Evolutionary conservation across 1,140 invertebrate genomes (phyloP), one percentile per base, ranked within the genome.

Genomic region (Cotesia vestalis): DNA sequence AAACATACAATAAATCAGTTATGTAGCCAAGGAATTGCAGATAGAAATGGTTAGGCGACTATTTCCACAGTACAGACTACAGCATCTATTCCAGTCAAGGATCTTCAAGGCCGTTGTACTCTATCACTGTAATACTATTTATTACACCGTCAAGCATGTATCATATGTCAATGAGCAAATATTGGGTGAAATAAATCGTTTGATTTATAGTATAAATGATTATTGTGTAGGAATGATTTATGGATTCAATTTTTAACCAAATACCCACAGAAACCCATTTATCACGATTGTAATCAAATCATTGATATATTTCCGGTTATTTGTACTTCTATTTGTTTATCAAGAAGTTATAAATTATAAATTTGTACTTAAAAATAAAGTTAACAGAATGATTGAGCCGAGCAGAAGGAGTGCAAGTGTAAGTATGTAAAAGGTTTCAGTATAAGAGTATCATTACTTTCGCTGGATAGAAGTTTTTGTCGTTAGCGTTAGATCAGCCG

Each of bases 51-150:
- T 46, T 46, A 6, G 27, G 27, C 3, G 27, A 27, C 27, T 27
- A 27, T 51, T 51, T 51, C 12, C 46, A 51, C 46, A 51, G 46
- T 27, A 27, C 27, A 27, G 27, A 27, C 1, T 46, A 46, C 40
- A 11, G 17, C 53, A 55, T 55, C 53, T 55, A n/a, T 9, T 55
- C 17, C 11, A 17, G 17, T 67, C 71, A 72, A 72, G 71, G 71
- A 72, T 67, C 71, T 17, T 67, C 71, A 72, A 72, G 71, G 71
- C 57, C 71, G 46, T 62, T 57, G 6, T 46, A 17, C 55, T 17
- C 40, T 35, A 27, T 5, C 61, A 63, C 11, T 63, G 34, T 17
- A 40, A 38, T 38, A 6, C 40, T 11, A 61, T 61, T 34, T 27
- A 61, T 61, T 34, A 27, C 12, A 8, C 27, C 6, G 11, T 27